Percentiles rank a stretch among this genome's conserved stretches.
phyloP scores from a whole-genome alignment of 2,113 vertebrate species.

The Isichthys henryi region DNA sequence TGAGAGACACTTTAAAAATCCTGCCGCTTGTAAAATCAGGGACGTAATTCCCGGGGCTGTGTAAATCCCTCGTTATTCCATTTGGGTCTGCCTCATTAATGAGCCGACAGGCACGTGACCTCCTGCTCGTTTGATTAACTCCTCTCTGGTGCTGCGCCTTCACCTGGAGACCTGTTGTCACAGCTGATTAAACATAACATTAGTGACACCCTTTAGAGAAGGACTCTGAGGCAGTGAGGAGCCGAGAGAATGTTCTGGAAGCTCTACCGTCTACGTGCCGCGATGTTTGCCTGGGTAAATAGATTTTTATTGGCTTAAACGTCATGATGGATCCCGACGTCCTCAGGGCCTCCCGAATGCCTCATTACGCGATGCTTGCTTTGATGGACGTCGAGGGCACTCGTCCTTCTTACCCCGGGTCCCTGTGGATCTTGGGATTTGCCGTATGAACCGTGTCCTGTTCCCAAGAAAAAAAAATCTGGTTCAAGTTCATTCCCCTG shows the following conservation, averaged over 20 bases:
- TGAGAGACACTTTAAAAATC: conserved; percentile 58
- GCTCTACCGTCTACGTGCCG: neutral
- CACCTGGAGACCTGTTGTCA: conserved; percentile 72
- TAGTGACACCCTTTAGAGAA: conserved; percentile 33
- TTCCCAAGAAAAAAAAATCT: conserved; percentile 3
- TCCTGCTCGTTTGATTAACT: conserved; percentile 58
- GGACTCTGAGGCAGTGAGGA: neutral
- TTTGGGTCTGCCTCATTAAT: conserved; percentile 76
- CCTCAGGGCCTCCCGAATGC: neutral
- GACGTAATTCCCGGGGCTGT: conserved; percentile 73
- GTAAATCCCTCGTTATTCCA: conserved; percentile 81
- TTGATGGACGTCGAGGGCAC: neutral
- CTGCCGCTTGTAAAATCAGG: conserved; percentile 73
- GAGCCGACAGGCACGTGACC: conserved; percentile 78
- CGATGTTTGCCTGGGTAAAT: neutral
- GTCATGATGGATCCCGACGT: neutral
- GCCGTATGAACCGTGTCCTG: neutral
- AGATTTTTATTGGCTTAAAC: conserved; percentile 4
- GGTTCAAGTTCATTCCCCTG: conserved; percentile 28
- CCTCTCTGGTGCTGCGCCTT: conserved; percentile 57
- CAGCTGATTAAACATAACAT: conserved; percentile 57
- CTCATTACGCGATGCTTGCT: neutral
- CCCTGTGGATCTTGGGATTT: neutral
- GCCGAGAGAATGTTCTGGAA: neutral
- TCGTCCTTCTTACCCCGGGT: neutral